Evolutionary conservation across 2,797 vertebrate species (phyloP).

Genomic region (Enteromius fasciolatus): DNA sequence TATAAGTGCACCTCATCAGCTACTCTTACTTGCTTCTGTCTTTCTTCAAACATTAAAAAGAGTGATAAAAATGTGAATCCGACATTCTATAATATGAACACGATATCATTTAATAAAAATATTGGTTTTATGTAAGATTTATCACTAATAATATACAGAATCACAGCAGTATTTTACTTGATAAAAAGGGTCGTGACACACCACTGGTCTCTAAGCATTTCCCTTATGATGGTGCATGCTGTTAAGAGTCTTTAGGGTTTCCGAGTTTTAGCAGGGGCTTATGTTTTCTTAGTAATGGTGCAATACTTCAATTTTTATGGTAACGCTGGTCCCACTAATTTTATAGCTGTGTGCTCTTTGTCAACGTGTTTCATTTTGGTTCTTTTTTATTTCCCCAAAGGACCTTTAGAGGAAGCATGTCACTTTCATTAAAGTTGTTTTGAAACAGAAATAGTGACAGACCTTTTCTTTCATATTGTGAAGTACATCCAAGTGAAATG

Average conservation of each 20-base stretch:
- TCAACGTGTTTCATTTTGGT: background rate
- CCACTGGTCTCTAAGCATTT: background rate
- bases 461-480: background rate
- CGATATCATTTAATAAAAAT: background rate
- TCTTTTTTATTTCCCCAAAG: background rate
- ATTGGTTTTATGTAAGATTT: background rate
- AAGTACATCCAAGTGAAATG: background rate
- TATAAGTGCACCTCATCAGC: background rate
- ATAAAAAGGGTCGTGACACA: background rate
- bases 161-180: background rate
- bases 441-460: background rate
- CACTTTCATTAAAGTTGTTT: background rate
- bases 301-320: background rate
- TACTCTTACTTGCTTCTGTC: background rate
- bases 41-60: background rate
- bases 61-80: background rate
- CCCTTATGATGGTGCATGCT: background rate
- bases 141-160: background rate
- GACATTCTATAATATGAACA: background rate
- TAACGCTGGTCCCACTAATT: background rate
- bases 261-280: background rate
- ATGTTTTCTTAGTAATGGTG: conserved; percentile 16
- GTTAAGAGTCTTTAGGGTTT: background rate
- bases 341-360: background rate
- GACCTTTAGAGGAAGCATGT: background rate